A percentile compares a stretch with the other conserved stretches of the same genome.
phyloP scores from a whole-genome alignment of 2,888 invertebrate species.

The Disparrhopalites patrizii region DNA sequence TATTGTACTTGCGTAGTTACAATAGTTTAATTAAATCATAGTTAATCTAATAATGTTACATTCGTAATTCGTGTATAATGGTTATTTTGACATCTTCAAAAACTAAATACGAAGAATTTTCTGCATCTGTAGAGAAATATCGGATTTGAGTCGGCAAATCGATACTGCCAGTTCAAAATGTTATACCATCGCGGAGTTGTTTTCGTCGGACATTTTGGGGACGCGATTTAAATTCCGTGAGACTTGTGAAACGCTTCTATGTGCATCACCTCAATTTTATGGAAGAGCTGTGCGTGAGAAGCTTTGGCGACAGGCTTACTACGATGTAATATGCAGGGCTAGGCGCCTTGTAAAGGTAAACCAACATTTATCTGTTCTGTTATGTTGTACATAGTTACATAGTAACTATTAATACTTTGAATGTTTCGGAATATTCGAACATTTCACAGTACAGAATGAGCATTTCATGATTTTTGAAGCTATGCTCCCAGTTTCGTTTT shows the following conservation, averaged over 20 bases:
- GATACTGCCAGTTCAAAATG: constrained; percentile 37
- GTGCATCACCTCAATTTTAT: constrained; percentile 33
- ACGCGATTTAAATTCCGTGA: constrained; percentile 34
- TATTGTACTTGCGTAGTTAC: background rate
- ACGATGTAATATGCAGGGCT: constrained; percentile 40
- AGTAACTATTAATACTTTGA: background rate
- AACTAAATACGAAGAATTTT: no score
- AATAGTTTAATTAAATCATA: no score
- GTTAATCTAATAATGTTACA: no score
- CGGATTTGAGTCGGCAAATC: constrained; percentile 35
- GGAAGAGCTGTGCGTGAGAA: constrained; percentile 41
- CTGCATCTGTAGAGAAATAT: constrained; percentile 28
- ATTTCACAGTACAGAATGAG: background rate
- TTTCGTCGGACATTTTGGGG: constrained; percentile 34
- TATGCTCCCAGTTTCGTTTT: no score
- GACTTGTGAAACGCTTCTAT: constrained; percentile 36
- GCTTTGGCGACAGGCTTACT: constrained; percentile 41
- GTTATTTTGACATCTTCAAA: no score
- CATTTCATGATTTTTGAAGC: no score
- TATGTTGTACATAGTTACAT: background rate
- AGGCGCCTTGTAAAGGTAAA: constrained; percentile 36
- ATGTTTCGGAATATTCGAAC: background rate
- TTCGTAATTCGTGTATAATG: no score
- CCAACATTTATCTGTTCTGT: background rate
- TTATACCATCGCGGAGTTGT: constrained; percentile 39